A percentile compares a stretch with the other conserved stretches of the same genome.
Evolutionary conservation across 2,797 vertebrate species (phyloP).

Genomic region (Bradypodion ventrale): DNA sequence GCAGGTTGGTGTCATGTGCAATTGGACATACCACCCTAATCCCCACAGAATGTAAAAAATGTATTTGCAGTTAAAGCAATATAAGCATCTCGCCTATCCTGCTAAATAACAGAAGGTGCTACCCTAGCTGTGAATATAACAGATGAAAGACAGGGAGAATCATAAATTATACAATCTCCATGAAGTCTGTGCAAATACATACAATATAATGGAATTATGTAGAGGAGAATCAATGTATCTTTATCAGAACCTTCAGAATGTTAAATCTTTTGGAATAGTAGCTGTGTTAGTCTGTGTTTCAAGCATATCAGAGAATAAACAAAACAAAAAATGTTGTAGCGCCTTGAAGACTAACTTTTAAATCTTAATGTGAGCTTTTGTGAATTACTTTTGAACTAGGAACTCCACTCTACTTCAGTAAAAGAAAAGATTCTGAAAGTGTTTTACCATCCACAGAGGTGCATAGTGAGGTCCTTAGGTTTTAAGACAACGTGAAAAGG

Average conservation of each 20-base stretch:
- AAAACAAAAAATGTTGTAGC: too few species aligned
- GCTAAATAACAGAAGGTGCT: not conserved
- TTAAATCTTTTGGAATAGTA: too few species aligned
- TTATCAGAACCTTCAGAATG: not conserved
- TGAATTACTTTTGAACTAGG: not conserved
- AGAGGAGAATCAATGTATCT: not conserved
- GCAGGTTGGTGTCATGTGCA: not conserved
- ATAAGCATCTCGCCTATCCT: not conserved
- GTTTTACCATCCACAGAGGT: too few species aligned
- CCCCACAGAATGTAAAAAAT: not conserved
- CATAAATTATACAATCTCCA: not conserved
- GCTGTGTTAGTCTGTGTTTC: too few species aligned
- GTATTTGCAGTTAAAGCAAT: not conserved
- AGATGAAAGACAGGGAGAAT: not conserved
- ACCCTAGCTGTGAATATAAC: not conserved
- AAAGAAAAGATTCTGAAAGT: not conserved
- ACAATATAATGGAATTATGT: not conserved
- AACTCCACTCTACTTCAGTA: not conserved
- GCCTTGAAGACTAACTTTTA: too few species aligned
- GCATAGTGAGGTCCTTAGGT: not conserved
- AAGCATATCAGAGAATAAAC: too few species aligned
- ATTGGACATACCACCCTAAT: not conserved
- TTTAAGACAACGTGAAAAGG: slow-evolving; percentile 14
- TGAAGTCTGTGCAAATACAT: not conserved
- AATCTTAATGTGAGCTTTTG: too few species aligned